A percentile compares a stretch with the other conserved stretches of the same genome.
These are phyloP conservation scores for Corella eumyota DNA, from an alignment of 23 tunicate species.

Conservation along the genomic window DNA sequence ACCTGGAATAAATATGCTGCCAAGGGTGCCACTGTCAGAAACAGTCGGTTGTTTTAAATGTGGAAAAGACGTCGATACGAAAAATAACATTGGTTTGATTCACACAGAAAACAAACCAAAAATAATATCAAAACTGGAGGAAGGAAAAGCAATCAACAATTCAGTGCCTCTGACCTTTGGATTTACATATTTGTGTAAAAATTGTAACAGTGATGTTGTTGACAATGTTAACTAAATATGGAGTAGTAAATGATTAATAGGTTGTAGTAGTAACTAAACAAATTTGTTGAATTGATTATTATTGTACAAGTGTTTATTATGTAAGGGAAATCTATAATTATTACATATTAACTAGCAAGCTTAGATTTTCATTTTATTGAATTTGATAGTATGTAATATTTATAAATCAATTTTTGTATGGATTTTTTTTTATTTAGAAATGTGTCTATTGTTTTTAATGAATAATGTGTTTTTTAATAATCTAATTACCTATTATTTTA, in stretches of 20 bases:
- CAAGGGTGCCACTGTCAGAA: slow-evolving; percentile 52
- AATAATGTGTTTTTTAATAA: too few relatives aligned
- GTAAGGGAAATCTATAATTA: not conserved
- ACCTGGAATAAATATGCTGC: slow-evolving; percentile 13
- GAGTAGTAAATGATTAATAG: not conserved
- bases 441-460: too few relatives aligned
- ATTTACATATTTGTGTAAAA: slow-evolving; percentile 41
- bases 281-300: not conserved
- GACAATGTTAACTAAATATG: not conserved
- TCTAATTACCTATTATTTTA: too few relatives aligned
- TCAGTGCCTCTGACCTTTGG: slow-evolving; percentile 31
- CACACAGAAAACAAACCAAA: slow-evolving; percentile 1
- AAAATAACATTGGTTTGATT: slow-evolving; percentile 28
- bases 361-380: too few relatives aligned
- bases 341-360: not conserved
- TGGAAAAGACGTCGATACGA: slow-evolving; percentile 44
- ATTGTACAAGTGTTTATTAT: not conserved
- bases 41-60: slow-evolving; percentile 31
- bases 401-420: too few relatives aligned
- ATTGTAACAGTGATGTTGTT: slow-evolving; percentile 14
- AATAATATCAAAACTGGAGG: not conserved
- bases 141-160: slow-evolving; percentile 9
- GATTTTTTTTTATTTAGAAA: too few relatives aligned
- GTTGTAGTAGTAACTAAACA: not conserved
- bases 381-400: too few relatives aligned